Conservation (phyloP, 2,888 invertebrate genomes). For the Icerya purchasi region DNA sequence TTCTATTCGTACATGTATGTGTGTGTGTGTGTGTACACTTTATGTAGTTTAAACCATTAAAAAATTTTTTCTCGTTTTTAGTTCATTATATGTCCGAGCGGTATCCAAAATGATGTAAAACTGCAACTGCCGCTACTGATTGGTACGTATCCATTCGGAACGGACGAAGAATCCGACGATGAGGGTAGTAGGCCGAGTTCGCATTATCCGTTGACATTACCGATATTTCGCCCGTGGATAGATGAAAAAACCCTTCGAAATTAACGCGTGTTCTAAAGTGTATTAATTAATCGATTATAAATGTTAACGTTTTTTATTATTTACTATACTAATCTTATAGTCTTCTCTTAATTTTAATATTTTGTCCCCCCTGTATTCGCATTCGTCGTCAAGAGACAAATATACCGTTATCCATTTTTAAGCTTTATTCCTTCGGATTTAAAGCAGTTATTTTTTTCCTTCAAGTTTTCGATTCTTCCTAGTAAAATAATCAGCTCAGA, state of each 20-base stretch:
- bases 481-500: too few species aligned
- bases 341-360: too few species aligned
- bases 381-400: too few species aligned
- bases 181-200: slow-evolving; percentile 43
- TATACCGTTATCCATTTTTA: too few species aligned
- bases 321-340: too few species aligned
- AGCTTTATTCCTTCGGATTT: too few species aligned
- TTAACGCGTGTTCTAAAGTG: too few species aligned
- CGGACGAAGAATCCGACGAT: slow-evolving; percentile 31
- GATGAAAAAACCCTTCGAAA: slow-evolving; percentile 37
- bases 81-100: slow-evolving; percentile 81
- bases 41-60: neutral
- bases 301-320: too few species aligned
- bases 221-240: slow-evolving; percentile 75
- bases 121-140: slow-evolving; percentile 75
- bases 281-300: too few species aligned
- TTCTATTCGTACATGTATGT: neutral
- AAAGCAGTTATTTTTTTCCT: too few species aligned
- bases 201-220: slow-evolving; percentile 79
- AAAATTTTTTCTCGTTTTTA: slow-evolving; percentile 27
- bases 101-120: slow-evolving; percentile 75
- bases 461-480: too few species aligned
- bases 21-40: neutral
- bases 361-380: too few species aligned
- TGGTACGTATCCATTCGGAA: slow-evolving; percentile 71